Conservation (phyloP, 2,113 vertebrate genomes). For the Vidua macroura region DNA sequence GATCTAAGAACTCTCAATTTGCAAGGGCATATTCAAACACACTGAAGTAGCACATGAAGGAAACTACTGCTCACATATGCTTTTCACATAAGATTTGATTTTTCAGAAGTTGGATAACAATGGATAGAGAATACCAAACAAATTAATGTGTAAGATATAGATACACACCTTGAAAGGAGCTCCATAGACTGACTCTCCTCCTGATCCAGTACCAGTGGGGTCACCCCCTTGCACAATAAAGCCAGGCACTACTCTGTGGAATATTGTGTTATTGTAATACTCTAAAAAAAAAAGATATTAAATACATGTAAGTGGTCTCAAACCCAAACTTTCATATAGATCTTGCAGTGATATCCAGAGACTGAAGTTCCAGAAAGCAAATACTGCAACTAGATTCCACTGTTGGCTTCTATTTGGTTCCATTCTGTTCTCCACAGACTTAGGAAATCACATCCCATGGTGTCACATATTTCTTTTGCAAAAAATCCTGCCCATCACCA, state of each 20-base stretch:
- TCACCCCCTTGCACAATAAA: constrained; percentile 97
- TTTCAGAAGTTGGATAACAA: background rate
- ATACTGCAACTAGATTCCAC: background rate
- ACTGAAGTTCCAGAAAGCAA: background rate
- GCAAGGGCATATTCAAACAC: background rate
- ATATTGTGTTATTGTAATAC: constrained; percentile 93
- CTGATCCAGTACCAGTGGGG: constrained; percentile 90
- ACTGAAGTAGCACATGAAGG: background rate
- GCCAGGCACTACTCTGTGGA: constrained; percentile 92
- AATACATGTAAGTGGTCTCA: background rate
- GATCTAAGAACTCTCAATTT: background rate
- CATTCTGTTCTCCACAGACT: background rate
- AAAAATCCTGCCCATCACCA: background rate
- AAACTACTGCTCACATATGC: background rate
- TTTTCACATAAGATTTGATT: background rate
- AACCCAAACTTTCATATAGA: background rate
- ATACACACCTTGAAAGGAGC: constrained; percentile 85
- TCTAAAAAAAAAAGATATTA: constrained; percentile 63
- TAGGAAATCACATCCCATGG: background rate
- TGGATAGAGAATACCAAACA: background rate
- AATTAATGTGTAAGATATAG: background rate
- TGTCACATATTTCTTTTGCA: background rate
- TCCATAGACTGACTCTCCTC: constrained; percentile 92
- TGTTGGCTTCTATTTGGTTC: background rate
- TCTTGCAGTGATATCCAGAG: background rate